A percentile compares a stretch with the other conserved stretches of the same genome.
Conservation (phyloP, 2,888 invertebrate species). For the Sinopyrophorus schimmeli region DNA sequence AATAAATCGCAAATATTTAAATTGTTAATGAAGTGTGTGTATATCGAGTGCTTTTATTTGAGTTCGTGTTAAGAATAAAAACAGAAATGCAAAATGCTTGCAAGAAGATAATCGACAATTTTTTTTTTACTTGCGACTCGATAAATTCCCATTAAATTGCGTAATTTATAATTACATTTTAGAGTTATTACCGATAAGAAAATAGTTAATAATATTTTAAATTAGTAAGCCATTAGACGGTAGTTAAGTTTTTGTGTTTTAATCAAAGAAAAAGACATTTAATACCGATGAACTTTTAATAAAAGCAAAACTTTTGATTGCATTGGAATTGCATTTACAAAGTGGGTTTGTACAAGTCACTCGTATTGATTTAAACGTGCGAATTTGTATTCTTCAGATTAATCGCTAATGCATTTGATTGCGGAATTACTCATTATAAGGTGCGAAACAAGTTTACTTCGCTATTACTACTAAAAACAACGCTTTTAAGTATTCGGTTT, state of each 20-base stretch:
- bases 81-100: conserved; percentile 9
- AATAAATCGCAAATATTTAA: conserved; percentile 24
- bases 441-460: conserved; percentile 16
- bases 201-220: too few species aligned
- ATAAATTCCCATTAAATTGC: too few species aligned
- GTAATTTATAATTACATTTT: too few species aligned
- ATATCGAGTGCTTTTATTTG: conserved; percentile 16
- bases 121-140: too few species aligned
- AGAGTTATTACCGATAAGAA: too few species aligned
- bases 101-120: too few species aligned
- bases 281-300: not conserved
- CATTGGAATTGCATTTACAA: conserved; percentile 21
- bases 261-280: conserved; percentile 11
- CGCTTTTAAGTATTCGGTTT: too few species aligned
- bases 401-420: conserved; percentile 25
- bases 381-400: conserved; percentile 24
- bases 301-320: conserved; percentile 17
- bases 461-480: too few species aligned
- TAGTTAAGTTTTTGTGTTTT: conserved; percentile 9
- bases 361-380: conserved; percentile 25
- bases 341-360: conserved; percentile 19
- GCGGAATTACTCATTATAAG: conserved; percentile 18
- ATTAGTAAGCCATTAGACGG: conserved; percentile 10
- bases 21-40: conserved; percentile 22
- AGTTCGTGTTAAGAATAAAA: conserved; percentile 16